Conservation (phyloP, 2,113 vertebrate genomes). For the Orientallactaga bullata region DNA sequence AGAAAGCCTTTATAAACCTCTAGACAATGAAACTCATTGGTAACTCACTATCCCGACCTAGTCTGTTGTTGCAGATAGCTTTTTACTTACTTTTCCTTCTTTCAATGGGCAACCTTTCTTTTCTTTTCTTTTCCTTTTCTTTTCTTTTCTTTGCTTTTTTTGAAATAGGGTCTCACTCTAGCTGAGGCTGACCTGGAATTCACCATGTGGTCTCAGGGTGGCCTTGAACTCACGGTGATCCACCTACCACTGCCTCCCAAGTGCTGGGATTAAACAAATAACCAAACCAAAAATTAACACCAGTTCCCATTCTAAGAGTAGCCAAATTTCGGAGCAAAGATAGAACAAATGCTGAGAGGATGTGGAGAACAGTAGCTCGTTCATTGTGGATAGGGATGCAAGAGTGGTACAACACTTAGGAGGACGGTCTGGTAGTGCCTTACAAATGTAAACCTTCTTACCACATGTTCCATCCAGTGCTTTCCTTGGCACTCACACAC, state of each 20-base stretch:
- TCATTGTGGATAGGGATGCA: neutral
- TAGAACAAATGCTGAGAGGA: neutral
- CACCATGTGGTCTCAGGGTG: too few relatives aligned
- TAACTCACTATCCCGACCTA: too few relatives aligned
- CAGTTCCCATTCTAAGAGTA: neutral
- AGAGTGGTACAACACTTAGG: slow-evolving; percentile 7
- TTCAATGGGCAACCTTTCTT: too few relatives aligned
- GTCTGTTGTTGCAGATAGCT: too few relatives aligned
- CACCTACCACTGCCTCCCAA: neutral
- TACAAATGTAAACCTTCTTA: slow-evolving; percentile 28
- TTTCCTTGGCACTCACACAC: neutral
- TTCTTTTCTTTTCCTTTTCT: too few relatives aligned
- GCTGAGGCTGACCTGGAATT: too few relatives aligned
- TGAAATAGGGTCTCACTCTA: too few relatives aligned
- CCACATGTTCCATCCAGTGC: neutral
- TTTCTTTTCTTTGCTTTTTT: too few relatives aligned
- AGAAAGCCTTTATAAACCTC: too few relatives aligned
- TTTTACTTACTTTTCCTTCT: too few relatives aligned
- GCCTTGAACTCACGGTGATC: neutral
- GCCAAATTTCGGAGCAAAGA: neutral
- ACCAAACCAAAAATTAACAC: slow-evolving; percentile 49
- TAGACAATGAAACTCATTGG: too few relatives aligned
- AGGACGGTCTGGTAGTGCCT: slow-evolving; percentile 21
- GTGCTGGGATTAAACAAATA: neutral
- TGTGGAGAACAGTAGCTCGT: neutral